Base-by-base conservation (phyloP, 2,888 invertebrate genomes). In the Phalangium opilio region DNA sequence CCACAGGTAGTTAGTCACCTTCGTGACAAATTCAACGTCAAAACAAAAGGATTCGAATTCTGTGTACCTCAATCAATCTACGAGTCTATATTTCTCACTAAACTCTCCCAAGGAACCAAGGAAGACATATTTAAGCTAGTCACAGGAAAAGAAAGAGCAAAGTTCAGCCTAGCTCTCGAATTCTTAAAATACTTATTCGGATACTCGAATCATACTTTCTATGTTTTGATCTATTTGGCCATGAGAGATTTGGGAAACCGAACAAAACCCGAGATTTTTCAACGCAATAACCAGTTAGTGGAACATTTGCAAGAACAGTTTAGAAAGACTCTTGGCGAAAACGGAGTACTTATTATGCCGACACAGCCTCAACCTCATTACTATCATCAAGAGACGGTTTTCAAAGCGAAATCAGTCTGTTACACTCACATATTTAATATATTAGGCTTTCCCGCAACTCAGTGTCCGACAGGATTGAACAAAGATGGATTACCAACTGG, bases 351-450 rank as follows among this genome's bases (percentile, higher is more conserved):
- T 50, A 67, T 93, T 27, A 90, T 81, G 63, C 91, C 91, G 1
- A 79, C 86, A 0, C 87, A 87, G 70, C 90, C 91, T 2, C 82
- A 82, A 11, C 75, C 83, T 11, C 90, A 91, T 1, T 85, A 83
- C 0, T 82, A 84, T 61, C 91, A 93, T 66, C 78, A 83, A 61
- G 86, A 90, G 62, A 83, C 89, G 0, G 61, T 90, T 18, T 61
- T 80, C 20, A 79, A 80, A 57, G 75, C 85, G 11, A 77, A 85
- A 55, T 90, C 91, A 64, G 87, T 87, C 64, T 73, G 77, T 5
- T 91, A 91, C 62, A 86, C 89, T 0, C 80, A 76, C 17, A 77
- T 90, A 55, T 79, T 91, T 50, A 93, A 91, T 68, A 78, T 85
- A 32, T 69, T 91, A 43, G 85, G 84, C 1, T 72, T 91, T 50